A percentile compares a stretch with the other conserved stretches of the same genome.
phyloP scores from a whole-genome alignment of 2,888 invertebrate genomes.

The Plagodis dolabraria region DNA sequence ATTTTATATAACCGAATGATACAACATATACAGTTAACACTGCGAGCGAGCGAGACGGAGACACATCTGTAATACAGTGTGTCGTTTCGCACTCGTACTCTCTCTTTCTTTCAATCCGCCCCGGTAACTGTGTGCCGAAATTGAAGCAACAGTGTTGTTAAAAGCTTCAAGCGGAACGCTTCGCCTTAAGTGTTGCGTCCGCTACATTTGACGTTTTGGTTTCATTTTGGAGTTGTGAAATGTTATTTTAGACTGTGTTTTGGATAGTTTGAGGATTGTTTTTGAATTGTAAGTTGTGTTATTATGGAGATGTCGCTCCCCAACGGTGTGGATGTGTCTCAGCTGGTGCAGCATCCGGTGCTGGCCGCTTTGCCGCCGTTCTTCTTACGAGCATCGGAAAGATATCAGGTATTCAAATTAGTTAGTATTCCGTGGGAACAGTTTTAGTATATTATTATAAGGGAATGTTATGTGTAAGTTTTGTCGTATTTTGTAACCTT shows the following conservation, averaged over 20 bases:
- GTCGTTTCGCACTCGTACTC: conserved; percentile 68
- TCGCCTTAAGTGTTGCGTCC: conserved; percentile 40
- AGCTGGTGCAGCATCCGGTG: conserved; percentile 94
- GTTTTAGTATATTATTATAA: conserved; percentile 19
- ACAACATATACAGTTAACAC: conserved; percentile 84
- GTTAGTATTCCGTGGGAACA: conserved; percentile 24
- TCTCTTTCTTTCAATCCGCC: conserved; percentile 55
- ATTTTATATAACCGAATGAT: conserved; percentile 84
- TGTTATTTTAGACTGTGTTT: conserved; percentile 22
- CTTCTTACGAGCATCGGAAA: conserved; percentile 94
- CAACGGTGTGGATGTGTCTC: conserved; percentile 93
- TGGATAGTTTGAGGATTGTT: conserved; percentile 33
- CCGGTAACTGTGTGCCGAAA: conserved; percentile 72
- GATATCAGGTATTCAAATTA: conserved; percentile 88
- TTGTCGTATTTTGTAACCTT: too few relatives aligned
- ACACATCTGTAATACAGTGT: conserved; percentile 72
- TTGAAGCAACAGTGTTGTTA: conserved; percentile 80
- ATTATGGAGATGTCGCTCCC: conserved; percentile 90
- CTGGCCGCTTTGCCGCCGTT: conserved; percentile 94
- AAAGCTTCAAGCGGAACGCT: conserved; percentile 63
- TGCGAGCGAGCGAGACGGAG: conserved; percentile 69
- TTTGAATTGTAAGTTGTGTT: conserved; percentile 31
- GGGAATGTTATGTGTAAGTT: background rate
- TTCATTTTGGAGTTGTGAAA: conserved; percentile 22
- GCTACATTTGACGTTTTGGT: conserved; percentile 22